Conservation (phyloP, 2,888 invertebrate genomes). For the Limnephilus rhombicus region DNA sequence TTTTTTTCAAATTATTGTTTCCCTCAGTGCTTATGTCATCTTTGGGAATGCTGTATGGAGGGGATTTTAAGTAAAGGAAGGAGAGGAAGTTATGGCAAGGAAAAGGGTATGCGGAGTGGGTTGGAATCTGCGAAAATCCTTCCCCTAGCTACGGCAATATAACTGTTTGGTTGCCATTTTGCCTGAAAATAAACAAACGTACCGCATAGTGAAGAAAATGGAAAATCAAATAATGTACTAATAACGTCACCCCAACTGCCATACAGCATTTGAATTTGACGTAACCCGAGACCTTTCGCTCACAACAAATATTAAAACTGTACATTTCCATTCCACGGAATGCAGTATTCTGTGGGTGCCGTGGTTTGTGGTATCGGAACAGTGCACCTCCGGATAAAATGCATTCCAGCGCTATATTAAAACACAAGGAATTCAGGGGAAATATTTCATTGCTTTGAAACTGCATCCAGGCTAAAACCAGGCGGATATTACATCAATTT, state of each 20-base stretch:
- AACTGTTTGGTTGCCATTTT: not conserved
- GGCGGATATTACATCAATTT: not conserved
- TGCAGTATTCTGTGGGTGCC: not conserved
- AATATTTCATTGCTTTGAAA: not conserved
- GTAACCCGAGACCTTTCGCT: no score
- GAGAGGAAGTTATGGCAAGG: no score
- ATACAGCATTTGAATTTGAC: no score
- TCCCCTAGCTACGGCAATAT: not conserved
- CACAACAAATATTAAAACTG: no score
- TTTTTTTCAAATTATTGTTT: no score
- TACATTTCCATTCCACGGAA: not conserved
- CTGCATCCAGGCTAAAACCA: not conserved
- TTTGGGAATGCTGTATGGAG: no score
- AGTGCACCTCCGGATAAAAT: not conserved
- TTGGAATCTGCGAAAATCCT: no score
- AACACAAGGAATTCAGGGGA: not conserved
- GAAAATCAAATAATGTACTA: not conserved
- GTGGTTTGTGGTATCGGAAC: not conserved
- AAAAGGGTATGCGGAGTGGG: no score
- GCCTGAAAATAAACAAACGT: not conserved
- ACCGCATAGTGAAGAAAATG: not conserved
- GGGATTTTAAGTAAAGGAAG: no score
- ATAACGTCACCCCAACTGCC: no score
- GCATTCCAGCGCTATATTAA: not conserved
- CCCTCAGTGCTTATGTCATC: no score